Evolutionary conservation across 2,113 vertebrate genomes (phyloP), one percentile per base, ranked within the genome.

Genomic region (Daboia siamensis): DNA sequence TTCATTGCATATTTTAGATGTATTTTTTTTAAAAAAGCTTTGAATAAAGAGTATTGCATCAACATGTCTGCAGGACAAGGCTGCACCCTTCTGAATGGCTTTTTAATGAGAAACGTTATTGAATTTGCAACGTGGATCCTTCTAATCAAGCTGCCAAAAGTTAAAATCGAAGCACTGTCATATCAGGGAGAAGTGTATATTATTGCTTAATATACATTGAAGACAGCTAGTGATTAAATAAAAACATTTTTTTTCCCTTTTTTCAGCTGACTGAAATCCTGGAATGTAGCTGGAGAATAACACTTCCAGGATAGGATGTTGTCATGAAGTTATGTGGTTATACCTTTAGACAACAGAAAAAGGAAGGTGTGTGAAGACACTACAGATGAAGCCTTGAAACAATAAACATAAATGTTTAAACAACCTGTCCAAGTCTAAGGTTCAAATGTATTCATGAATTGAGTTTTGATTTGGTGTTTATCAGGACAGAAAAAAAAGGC

Each of bases 371-470:
- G 95, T 94, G 88, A 94, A 93, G 51, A 93, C 95, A 93, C 11
- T 87, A 96, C 89, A n/a, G 39, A 4, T 69, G 59, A 20, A 88
- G 93, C 96, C 94, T 97, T 96, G 94, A 90, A 97, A 98, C 95
- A 97, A 98, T 96, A 97, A 97, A 96, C 92, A 96, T 57, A 55
- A 93, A 92, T 88, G 13, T 92, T 48, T 44, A 89, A 21, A 44
- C 33, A n/a, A 29, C 80, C 93, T 97, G 94, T 90, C 51, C 90
- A 92, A 94, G 90, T 91, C 88, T 1, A 46, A 80, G 1, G 48
- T 94, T 96, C 92, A 90, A 93, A 85, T 56, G 87, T 54, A 89
- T 86, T 64, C 97, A 96, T 95, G 96, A 96, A 96, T 94, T 94
- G 97, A 97, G 86, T 94, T 93, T 95, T 95, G 86, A 91, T 69